These are phyloP conservation scores for Anableps anableps DNA, from an alignment of 2,797 vertebrate species.

Conservation along the genomic window DNA sequence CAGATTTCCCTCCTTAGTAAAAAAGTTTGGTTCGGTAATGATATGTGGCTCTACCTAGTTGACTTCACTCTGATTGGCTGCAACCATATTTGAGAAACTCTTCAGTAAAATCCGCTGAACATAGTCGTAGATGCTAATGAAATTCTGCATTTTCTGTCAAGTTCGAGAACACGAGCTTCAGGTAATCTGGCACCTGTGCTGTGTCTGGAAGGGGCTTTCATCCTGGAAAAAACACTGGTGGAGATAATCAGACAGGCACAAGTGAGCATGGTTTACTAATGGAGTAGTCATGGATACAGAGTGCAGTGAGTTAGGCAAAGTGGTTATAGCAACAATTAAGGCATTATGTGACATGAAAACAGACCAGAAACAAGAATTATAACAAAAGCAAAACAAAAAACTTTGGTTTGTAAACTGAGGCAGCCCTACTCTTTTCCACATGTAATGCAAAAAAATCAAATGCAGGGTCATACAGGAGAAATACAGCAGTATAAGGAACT, in stretches of 20 bases:
- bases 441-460: neutral
- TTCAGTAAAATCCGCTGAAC: too few relatives aligned
- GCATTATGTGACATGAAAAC: neutral
- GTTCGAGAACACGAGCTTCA: too few relatives aligned
- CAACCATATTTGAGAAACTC: too few relatives aligned
- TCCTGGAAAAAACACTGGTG: neutral
- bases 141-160: too few relatives aligned
- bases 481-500: neutral
- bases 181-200: constrained; percentile 1
- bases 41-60: too few relatives aligned
- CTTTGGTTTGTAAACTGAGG: neutral
- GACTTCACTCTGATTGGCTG: too few relatives aligned
- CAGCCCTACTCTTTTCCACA: neutral
- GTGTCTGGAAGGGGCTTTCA: neutral
- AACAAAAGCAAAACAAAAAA: neutral
- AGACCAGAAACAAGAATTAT: neutral
- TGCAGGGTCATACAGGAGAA: neutral
- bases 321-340: neutral
- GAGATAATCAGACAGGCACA: neutral
- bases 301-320: neutral
- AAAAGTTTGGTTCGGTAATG: too few relatives aligned
- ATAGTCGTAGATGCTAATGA: too few relatives aligned
- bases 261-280: neutral
- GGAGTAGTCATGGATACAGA: neutral
- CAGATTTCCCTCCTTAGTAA: too few relatives aligned